Conservation (phyloP, 2,113 vertebrate genomes). For the Cavia aperea region DNA sequence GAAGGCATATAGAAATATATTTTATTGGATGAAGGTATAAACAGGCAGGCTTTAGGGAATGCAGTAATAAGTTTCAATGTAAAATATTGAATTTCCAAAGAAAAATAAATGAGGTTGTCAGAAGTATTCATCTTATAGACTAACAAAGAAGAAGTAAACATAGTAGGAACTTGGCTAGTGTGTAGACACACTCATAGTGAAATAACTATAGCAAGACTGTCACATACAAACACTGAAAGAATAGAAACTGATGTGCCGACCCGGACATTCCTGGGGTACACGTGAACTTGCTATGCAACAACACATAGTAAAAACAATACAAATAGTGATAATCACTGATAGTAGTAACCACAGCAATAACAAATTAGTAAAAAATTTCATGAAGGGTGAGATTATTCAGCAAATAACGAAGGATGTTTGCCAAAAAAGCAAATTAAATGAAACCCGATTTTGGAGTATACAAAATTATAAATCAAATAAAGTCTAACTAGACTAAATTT, state of each 20-base stretch:
- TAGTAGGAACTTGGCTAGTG: not conserved
- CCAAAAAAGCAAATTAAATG: not conserved
- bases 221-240: not conserved
- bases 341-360: not conserved
- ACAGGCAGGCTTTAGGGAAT: not conserved
- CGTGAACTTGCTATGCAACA: not conserved
- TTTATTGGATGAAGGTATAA: not conserved
- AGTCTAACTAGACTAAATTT: not conserved
- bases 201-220: not conserved
- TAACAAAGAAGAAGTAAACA: not conserved
- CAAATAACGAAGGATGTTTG: not conserved
- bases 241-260: not conserved
- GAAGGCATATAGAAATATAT: not conserved
- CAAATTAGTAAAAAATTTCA: not conserved
- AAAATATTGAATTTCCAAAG: not conserved
- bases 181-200: not conserved
- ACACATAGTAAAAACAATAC: not conserved
- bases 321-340: not conserved
- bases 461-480: not conserved
- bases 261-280: not conserved
- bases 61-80: not conserved
- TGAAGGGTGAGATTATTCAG: not conserved
- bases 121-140: not conserved
- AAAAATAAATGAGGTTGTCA: not conserved
- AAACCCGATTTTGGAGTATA: not conserved